Evolutionary conservation across 2,888 invertebrate species (phyloP).

Genomic region (Tenthredo distinguenda): DNA sequence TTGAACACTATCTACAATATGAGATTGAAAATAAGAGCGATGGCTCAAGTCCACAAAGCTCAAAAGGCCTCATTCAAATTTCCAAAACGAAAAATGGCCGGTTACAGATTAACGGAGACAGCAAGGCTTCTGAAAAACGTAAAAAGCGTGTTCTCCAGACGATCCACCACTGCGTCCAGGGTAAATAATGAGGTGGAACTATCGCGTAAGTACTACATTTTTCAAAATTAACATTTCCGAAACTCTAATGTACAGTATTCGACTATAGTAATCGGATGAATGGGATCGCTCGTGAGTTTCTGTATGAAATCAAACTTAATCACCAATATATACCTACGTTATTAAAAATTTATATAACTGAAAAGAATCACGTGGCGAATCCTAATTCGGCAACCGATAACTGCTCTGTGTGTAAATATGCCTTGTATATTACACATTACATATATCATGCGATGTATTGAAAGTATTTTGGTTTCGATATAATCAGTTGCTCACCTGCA

Average conservation of each 20-base stretch:
- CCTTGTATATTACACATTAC: neutral
- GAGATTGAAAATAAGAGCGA: neutral
- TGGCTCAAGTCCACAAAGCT: neutral
- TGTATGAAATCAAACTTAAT: neutral
- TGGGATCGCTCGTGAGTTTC: neutral
- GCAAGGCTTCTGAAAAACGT: conserved; percentile 97
- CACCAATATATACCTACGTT: neutral
- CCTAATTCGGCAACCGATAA: neutral
- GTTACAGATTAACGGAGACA: conserved; percentile 96
- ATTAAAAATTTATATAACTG: neutral
- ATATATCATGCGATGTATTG: neutral
- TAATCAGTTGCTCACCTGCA: conserved; percentile 45
- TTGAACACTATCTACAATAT: neutral
- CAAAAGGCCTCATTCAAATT: conserved; percentile 17
- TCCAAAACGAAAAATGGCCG: conserved; percentile 55
- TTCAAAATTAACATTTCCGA: conserved; percentile 53
- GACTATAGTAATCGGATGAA: conserved; percentile 6
- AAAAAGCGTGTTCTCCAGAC: conserved; percentile 93
- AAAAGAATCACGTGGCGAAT: neutral
- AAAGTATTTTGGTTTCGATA: conserved; percentile 21
- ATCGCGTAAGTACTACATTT: conserved; percentile 89
- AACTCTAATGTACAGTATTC: neutral
- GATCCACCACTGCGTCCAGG: conserved; percentile 86
- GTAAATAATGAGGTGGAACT: conserved; percentile 93
- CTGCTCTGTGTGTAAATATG: conserved; percentile 13